phyloP scores from a whole-genome alignment of 2,113 vertebrate genomes.

The Oncorhynchus masou region DNA sequence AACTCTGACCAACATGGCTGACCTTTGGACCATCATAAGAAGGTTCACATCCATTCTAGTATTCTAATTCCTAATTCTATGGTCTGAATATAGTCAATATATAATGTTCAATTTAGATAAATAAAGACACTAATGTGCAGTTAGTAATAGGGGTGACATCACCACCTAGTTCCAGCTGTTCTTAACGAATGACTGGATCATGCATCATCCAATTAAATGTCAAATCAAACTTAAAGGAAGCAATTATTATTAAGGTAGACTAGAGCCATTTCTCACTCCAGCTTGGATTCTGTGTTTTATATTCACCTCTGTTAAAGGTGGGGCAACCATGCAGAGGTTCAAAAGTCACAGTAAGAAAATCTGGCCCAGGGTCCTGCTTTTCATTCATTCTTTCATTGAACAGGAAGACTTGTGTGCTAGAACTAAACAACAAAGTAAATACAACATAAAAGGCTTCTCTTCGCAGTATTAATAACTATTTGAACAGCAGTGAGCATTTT shows the following conservation, averaged over 20 bases:
- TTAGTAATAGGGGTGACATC: too few relatives aligned
- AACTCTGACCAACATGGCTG: neutral
- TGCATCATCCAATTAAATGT: too few relatives aligned
- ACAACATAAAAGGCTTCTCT: slow-evolving; percentile 43
- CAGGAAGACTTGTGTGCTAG: too few relatives aligned
- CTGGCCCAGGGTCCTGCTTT: slow-evolving; percentile 1
- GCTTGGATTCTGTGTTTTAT: neutral
- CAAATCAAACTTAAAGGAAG: too few relatives aligned
- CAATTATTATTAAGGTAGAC: neutral
- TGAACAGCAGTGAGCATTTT: slow-evolving; percentile 34
- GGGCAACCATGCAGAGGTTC: neutral
- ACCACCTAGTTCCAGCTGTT: too few relatives aligned
- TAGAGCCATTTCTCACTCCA: neutral
- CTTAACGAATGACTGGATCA: too few relatives aligned
- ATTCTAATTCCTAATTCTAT: too few relatives aligned
- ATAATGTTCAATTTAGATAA: too few relatives aligned
- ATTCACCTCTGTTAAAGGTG: neutral
- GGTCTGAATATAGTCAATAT: too few relatives aligned
- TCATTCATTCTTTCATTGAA: slow-evolving; percentile 11
- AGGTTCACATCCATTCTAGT: too few relatives aligned
- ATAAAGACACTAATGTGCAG: too few relatives aligned
- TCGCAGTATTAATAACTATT: slow-evolving; percentile 45
- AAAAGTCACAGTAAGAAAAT: neutral
- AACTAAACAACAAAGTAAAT: slow-evolving; percentile 44
- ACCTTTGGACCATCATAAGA: too few relatives aligned